Conservation (phyloP, 2,797 vertebrate species). For the Scolopax bukidnonensis region DNA sequence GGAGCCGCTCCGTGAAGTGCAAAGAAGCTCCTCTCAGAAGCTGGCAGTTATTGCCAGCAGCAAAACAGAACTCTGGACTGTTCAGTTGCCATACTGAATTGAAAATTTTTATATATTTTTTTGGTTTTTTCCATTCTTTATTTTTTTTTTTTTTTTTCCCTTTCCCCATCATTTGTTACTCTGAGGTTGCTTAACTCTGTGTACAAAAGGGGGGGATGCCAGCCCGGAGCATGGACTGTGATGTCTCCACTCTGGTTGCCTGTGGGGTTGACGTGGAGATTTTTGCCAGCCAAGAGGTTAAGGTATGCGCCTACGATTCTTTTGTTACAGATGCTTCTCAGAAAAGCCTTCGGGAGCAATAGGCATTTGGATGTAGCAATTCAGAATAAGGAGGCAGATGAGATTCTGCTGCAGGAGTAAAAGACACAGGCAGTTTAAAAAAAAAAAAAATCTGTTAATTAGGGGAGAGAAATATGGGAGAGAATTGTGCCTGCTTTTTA, state of each 20-base stretch:
- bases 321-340: constrained; percentile 34
- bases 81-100: neutral
- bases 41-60: neutral
- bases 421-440: constrained; percentile 10
- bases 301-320: constrained; percentile 77
- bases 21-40: constrained; percentile 42
- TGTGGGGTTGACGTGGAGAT: constrained; percentile 85
- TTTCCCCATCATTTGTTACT: neutral
- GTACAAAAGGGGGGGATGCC: constrained; percentile 80
- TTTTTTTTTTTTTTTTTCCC: neutral
- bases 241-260: constrained; percentile 85
- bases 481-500: neutral
- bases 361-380: constrained; percentile 24
- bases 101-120: neutral
- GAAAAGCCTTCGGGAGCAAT: constrained; percentile 50
- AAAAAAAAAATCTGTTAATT: neutral
- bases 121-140: neutral
- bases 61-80: constrained; percentile 25
- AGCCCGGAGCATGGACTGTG: constrained; percentile 85
- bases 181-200: constrained; percentile 61
- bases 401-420: neutral
- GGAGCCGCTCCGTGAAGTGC: constrained; percentile 49
- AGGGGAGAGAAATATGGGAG: constrained; percentile 6
- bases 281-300: constrained; percentile 83
- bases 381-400: constrained; percentile 2